Evolutionary conservation across 2,113 vertebrate genomes (phyloP).

Genomic region (Corythaeola cristata): DNA sequence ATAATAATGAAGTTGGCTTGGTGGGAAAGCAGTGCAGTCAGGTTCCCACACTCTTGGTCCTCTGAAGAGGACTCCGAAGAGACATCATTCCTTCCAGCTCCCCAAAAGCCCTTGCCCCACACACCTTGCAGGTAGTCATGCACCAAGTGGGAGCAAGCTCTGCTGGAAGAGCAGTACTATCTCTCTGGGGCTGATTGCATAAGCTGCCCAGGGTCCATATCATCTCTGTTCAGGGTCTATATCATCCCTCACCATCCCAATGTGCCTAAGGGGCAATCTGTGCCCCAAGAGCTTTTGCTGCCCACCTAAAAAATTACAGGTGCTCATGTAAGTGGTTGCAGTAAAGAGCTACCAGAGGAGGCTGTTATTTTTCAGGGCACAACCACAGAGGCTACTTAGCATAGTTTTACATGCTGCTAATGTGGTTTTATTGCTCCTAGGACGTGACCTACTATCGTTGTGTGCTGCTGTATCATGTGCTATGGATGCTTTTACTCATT

Average conservation of each 20-base stretch:
- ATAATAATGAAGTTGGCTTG: neutral
- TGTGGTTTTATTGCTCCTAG: constrained; percentile 57
- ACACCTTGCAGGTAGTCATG: neutral
- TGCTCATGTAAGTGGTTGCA: neutral
- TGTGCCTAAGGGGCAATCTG: neutral
- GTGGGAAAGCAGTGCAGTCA: neutral
- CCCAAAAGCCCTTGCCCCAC: neutral
- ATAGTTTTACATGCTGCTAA: constrained; percentile 46
- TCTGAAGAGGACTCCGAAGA: neutral
- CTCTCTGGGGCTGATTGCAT: neutral
- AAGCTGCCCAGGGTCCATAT: neutral
- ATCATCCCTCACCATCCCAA: neutral
- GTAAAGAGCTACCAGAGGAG: neutral
- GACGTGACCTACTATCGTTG: constrained; percentile 16
- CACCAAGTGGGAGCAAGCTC: neutral
- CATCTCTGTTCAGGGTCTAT: neutral
- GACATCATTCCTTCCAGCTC: neutral
- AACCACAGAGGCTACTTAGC: constrained; percentile 21
- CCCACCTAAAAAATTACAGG: neutral
- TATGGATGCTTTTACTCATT: constrained; percentile 30
- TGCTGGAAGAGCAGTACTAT: neutral
- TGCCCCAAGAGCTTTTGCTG: neutral
- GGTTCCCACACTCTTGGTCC: neutral
- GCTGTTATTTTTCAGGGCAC: neutral
- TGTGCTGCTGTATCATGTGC: neutral